These are phyloP conservation scores for Meiosimyza decipiens DNA, from an alignment of 2,888 invertebrate species.

Conservation along the genomic window DNA sequence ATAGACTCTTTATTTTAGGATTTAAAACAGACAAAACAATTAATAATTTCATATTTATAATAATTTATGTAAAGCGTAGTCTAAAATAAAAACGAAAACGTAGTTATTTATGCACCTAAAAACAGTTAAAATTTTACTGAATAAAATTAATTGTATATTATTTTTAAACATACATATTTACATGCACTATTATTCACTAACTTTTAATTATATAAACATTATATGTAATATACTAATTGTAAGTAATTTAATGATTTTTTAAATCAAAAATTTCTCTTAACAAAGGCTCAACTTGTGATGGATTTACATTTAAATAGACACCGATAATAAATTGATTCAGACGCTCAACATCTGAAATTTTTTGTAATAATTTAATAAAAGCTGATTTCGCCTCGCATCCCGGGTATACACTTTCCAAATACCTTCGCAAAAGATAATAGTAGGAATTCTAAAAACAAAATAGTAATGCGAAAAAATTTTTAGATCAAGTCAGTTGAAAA, in stretches of 20 bases:
- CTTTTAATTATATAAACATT: background rate
- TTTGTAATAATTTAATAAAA: constrained; percentile 88
- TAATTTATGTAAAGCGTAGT: too few relatives aligned
- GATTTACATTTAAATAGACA: constrained; percentile 92
- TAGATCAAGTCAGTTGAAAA: background rate
- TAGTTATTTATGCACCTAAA: too few relatives aligned
- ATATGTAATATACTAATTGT: background rate
- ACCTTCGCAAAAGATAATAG: constrained; percentile 86
- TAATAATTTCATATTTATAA: too few relatives aligned
- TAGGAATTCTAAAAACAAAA: constrained; percentile 79
- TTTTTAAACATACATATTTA: too few relatives aligned
- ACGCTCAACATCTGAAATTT: constrained; percentile 88
- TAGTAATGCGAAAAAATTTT: constrained; percentile 7
- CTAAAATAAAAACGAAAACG: too few relatives aligned
- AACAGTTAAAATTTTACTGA: too few relatives aligned
- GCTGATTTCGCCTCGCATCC: constrained; percentile 90
- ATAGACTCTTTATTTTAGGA: constrained; percentile 19
- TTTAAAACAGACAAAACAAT: constrained; percentile 1
- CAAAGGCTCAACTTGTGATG: constrained; percentile 89
- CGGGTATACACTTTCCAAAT: constrained; percentile 83
- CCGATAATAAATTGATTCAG: constrained; percentile 92
- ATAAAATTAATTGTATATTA: too few relatives aligned
- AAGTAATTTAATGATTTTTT: constrained; percentile 70
- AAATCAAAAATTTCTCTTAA: constrained; percentile 96
- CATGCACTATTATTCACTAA: too few relatives aligned